phyloP scores from a whole-genome alignment of 2,113 vertebrate species.

The Elanus axillaris region DNA sequence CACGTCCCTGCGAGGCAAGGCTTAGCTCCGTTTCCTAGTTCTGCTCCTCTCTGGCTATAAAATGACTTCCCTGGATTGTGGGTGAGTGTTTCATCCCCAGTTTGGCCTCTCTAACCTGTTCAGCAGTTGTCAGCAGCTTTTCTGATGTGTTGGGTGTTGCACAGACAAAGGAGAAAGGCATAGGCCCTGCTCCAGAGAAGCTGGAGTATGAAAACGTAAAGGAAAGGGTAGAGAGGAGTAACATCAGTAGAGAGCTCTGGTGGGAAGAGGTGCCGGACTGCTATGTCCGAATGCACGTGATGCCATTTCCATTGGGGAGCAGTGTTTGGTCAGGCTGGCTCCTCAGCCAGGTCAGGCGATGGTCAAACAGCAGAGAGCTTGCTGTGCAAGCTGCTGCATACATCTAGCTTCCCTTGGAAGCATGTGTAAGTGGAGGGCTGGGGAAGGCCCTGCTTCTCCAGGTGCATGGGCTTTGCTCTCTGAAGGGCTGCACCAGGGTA shows the following conservation, averaged over 20 bases:
- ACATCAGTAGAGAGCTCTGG: not conserved
- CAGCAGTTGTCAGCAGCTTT: not conserved
- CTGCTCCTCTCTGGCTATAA: not conserved
- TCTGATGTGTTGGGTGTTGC: not conserved
- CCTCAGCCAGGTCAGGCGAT: not conserved
- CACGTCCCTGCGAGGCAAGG: not conserved
- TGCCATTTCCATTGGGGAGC: not conserved
- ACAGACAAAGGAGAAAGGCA: not conserved
- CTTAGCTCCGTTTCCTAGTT: not conserved
- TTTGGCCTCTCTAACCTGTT: not conserved
- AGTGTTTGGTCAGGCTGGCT: not conserved
- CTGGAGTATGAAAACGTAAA: not conserved
- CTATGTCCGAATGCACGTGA: not conserved
- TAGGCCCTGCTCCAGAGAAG: not conserved
- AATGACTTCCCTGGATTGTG: not conserved
- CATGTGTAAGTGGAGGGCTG: not conserved
- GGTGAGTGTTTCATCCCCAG: not conserved
- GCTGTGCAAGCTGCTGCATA: not conserved
- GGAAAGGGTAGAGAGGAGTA: not conserved
- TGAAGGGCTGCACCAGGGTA: not conserved
- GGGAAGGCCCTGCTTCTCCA: not conserved
- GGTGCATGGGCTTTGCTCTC: not conserved
- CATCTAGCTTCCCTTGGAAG: accelerated
- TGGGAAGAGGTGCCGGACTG: not conserved
- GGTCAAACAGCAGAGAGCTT: not conserved